phyloP scores from a whole-genome alignment of 1,140 invertebrate species.

The Drosophila hydei region DNA sequence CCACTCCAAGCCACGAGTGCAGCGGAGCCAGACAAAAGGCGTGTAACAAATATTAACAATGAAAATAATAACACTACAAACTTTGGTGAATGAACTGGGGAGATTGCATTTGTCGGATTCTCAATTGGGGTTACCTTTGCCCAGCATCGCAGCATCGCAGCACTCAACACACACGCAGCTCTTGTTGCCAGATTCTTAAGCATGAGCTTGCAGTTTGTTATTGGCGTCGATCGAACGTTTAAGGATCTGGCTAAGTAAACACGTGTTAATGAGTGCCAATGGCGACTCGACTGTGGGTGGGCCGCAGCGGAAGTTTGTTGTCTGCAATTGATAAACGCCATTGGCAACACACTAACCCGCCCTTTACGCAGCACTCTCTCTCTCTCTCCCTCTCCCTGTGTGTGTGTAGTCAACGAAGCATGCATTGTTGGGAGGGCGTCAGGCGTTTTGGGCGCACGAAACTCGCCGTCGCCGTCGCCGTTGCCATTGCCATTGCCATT shows the following conservation, averaged over 20 bases:
- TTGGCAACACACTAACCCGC: constrained; percentile 56
- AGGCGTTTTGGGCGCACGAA: constrained; percentile 8
- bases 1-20: constrained; percentile 44
- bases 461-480: constrained; percentile 38
- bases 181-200: constrained; percentile 5
- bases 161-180: neutral
- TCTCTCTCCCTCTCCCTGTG: neutral
- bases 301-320: constrained; percentile 50
- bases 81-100: constrained; percentile 63
- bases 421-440: constrained; percentile 19
- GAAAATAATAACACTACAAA: constrained; percentile 78
- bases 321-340: constrained; percentile 75
- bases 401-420: constrained; percentile 48
- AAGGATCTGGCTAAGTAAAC: constrained; percentile 74
- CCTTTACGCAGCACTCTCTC: constrained; percentile 1
- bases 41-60: constrained; percentile 83
- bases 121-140: constrained; percentile 23
- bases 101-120: constrained; percentile 14
- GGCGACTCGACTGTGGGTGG: constrained; percentile 62
- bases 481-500: constrained; percentile 20
- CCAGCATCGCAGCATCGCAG: neutral
- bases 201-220: constrained; percentile 80
- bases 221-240: constrained; percentile 71
- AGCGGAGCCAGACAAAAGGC: constrained; percentile 63
- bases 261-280: constrained; percentile 78